Conservation (phyloP, 2,888 invertebrate species). For the Thereva unica region DNA sequence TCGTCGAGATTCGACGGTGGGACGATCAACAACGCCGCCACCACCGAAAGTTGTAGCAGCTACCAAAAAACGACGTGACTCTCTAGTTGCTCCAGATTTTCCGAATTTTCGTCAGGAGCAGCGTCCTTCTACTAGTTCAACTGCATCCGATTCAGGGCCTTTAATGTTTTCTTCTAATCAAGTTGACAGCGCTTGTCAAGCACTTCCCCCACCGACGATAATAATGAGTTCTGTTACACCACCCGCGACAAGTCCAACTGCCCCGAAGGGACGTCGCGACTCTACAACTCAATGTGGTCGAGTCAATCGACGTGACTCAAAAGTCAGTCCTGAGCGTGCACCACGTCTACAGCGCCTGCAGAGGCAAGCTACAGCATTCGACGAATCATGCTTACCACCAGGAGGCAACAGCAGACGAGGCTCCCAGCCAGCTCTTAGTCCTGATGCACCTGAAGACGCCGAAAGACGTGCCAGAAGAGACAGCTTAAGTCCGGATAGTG, state of each 20-base stretch:
- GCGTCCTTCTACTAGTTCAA: slow-evolving; percentile 73
- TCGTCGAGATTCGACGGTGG: slow-evolving; percentile 69
- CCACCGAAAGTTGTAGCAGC: slow-evolving; percentile 67
- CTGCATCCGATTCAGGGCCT: slow-evolving; percentile 72
- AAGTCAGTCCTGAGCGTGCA: slow-evolving; percentile 71
- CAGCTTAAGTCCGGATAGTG: slow-evolving; percentile 88
- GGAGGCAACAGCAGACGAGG: slow-evolving; percentile 71
- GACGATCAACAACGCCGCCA: slow-evolving; percentile 59
- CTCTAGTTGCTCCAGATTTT: slow-evolving; percentile 61
- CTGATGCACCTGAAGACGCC: slow-evolving; percentile 73
- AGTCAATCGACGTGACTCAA: slow-evolving; percentile 68
- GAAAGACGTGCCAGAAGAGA: slow-evolving; percentile 79
- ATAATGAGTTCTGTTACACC: slow-evolving; percentile 83
- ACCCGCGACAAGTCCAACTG: slow-evolving; percentile 78
- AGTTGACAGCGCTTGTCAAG: slow-evolving; percentile 67
- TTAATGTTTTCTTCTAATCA: slow-evolving; percentile 53
- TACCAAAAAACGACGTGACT: slow-evolving; percentile 66
- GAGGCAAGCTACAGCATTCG: slow-evolving; percentile 86
- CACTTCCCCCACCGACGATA: slow-evolving; percentile 74
- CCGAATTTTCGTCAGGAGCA: slow-evolving; percentile 64
- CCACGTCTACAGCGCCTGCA: slow-evolving; percentile 70
- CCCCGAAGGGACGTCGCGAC: slow-evolving; percentile 70
- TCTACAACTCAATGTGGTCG: slow-evolving; percentile 83
- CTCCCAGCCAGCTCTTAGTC: slow-evolving; percentile 81
- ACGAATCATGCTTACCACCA: slow-evolving; percentile 78